Evolutionary conservation across 2,113 vertebrate genomes (phyloP).

Genomic region (Corvus hawaiiensis): DNA sequence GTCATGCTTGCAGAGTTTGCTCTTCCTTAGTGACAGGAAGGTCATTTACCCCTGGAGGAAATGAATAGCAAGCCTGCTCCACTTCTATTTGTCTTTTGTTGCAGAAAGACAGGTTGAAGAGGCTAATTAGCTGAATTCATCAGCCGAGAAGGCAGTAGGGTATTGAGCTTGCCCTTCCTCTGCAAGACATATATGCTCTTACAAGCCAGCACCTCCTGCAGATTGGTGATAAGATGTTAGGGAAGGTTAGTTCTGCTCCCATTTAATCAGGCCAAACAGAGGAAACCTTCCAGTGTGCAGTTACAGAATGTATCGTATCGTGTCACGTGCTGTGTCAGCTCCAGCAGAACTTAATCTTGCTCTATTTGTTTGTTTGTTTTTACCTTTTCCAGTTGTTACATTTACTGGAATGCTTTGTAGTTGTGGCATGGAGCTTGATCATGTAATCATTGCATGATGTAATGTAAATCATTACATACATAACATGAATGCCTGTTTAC

Average conservation of each 20-base stretch:
- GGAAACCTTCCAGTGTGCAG: background rate
- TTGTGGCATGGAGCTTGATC: background rate
- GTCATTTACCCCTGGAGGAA: slow-evolving; percentile 45
- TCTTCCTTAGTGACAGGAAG: slow-evolving; percentile 36
- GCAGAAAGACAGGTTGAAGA: slow-evolving; percentile 27
- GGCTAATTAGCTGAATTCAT: slow-evolving; percentile 48
- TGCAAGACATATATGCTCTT: background rate
- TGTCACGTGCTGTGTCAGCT: background rate
- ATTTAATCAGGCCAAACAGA: background rate
- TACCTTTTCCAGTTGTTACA: background rate
- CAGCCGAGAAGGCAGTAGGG: background rate
- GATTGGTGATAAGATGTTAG: background rate
- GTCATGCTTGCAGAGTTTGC: slow-evolving; percentile 10
- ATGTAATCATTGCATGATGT: too few relatives aligned
- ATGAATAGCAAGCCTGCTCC: background rate
- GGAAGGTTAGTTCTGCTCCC: background rate
- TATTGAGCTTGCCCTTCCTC: background rate
- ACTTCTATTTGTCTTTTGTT: slow-evolving; percentile 21
- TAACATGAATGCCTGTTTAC: background rate
- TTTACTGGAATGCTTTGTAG: background rate
- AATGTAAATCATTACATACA: background rate
- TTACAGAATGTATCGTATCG: background rate
- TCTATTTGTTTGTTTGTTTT: background rate
- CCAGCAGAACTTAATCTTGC: background rate
- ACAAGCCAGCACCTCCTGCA: slow-evolving; percentile 18